phyloP scores from a whole-genome alignment of 2,888 invertebrate species.

The Drosophila kokeensis region DNA sequence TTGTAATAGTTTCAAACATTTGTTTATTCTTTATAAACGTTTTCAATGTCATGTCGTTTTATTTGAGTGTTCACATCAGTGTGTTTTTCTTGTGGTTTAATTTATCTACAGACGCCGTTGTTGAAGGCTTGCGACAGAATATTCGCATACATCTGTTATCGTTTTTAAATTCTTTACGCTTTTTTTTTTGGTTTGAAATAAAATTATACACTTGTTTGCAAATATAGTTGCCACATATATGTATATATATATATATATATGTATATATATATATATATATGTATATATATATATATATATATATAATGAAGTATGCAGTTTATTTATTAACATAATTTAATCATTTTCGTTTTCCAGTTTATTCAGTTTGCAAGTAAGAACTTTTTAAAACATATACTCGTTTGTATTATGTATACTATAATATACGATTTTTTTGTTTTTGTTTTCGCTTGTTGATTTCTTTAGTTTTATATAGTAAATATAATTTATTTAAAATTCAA shows the following conservation, averaged over 20 bases:
- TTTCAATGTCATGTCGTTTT: constrained; percentile 77
- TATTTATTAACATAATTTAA: constrained; percentile 59
- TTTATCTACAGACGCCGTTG: constrained; percentile 81
- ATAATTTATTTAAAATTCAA: constrained; percentile 78
- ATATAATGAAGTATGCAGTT: constrained; percentile 65
- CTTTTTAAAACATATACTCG: constrained; percentile 72
- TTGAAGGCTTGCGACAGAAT: constrained; percentile 43
- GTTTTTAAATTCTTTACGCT: constrained; percentile 45
- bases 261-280: constrained; percentile 47
- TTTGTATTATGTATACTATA: constrained; percentile 51
- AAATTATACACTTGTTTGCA: constrained; percentile 64
- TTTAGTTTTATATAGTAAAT: constrained; percentile 71
- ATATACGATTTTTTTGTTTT: constrained; percentile 55
- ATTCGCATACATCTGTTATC: constrained; percentile 48
- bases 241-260: constrained; percentile 52
- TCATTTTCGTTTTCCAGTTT: constrained; percentile 55
- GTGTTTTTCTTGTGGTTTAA: constrained; percentile 45
- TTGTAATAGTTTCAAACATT: constrained; percentile 82
- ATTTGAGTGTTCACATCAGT: constrained; percentile 66
- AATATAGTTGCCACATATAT: constrained; percentile 64
- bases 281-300: constrained; percentile 48
- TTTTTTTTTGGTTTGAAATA: constrained; percentile 56
- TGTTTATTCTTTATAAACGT: constrained; percentile 83
- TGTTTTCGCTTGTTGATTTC: constrained; percentile 21
- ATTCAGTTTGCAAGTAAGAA: constrained; percentile 63